Conservation (phyloP, 2,888 invertebrate species). For the Pseudococcus longispinus region DNA sequence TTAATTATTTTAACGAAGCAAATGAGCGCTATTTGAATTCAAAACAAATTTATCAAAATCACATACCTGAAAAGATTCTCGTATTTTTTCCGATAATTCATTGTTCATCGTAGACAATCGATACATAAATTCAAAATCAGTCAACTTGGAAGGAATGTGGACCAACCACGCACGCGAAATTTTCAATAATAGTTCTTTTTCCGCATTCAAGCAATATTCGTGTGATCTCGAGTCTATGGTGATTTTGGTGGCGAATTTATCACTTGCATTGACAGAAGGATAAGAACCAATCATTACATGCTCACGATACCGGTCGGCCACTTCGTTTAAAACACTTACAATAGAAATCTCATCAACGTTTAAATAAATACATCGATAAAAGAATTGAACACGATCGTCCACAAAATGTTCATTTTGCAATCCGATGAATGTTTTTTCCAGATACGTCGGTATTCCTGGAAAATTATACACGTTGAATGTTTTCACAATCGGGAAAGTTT, state of each 20-base stretch:
- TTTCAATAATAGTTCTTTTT: slow-evolving; percentile 61
- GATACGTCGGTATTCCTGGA: slow-evolving; percentile 69
- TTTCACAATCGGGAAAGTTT: slow-evolving; percentile 60
- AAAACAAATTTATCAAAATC: not conserved
- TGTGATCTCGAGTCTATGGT: slow-evolving; percentile 65
- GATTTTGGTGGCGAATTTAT: slow-evolving; percentile 66
- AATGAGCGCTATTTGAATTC: not conserved
- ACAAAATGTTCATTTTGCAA: slow-evolving; percentile 61
- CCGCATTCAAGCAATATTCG: slow-evolving; percentile 63
- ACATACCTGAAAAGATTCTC: slow-evolving; percentile 38
- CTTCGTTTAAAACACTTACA: slow-evolving; percentile 63
- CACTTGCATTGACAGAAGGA: slow-evolving; percentile 65
- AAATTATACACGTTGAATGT: slow-evolving; percentile 69
- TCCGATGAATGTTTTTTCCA: slow-evolving; percentile 55
- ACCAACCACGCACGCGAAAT: slow-evolving; percentile 64
- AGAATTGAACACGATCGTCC: slow-evolving; percentile 60
- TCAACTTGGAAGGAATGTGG: slow-evolving; percentile 59
- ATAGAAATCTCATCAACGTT: slow-evolving; percentile 62
- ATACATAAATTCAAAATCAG: slow-evolving; percentile 47
- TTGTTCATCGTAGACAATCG: not conserved
- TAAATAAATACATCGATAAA: slow-evolving; percentile 60
- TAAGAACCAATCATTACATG: slow-evolving; percentile 69
- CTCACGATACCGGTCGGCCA: slow-evolving; percentile 64
- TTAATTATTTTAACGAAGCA: not conserved
- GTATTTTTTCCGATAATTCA: slow-evolving; percentile 9